These are phyloP conservation scores for Thunnus albacares DNA, from an alignment of 2,797 vertebrate species.

Conservation along the genomic window DNA sequence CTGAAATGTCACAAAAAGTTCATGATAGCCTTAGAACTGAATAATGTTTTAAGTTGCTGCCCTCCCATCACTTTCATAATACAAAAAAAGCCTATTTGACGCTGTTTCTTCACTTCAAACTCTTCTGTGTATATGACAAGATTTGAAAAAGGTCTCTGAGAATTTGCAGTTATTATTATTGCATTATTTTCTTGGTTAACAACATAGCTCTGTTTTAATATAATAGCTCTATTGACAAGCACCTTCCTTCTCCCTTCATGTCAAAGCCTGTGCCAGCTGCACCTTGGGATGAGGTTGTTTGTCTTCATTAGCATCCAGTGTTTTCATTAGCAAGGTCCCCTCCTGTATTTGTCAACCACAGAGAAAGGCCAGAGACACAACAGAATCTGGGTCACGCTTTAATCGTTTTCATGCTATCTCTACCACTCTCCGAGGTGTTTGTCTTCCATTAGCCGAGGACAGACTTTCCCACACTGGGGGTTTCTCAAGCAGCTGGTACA, in stretches of 20 bases:
- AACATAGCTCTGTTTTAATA: constrained; percentile 26
- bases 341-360: constrained; percentile 79
- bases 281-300: constrained; percentile 73
- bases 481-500: constrained; percentile 75
- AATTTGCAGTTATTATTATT: constrained; percentile 10
- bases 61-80: constrained; percentile 28
- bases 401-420: constrained; percentile 85
- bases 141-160: not conserved
- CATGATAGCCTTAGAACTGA: constrained; percentile 35
- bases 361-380: constrained; percentile 83
- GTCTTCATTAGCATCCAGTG: constrained; percentile 82
- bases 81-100: constrained; percentile 7
- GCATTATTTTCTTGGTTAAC: not conserved
- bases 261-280: constrained; percentile 74
- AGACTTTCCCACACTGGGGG: constrained; percentile 80
- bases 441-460: constrained; percentile 75
- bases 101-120: constrained; percentile 12
- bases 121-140: not conserved
- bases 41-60: constrained; percentile 28
- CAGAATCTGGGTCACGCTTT: constrained; percentile 83
- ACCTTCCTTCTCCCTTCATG: constrained; percentile 47
- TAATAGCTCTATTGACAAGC: constrained; percentile 43
- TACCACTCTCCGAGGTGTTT: constrained; percentile 77
- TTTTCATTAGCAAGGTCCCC: constrained; percentile 79
- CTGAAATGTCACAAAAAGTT: constrained; percentile 62